These are phyloP conservation scores for Lepeophtheirus nordmannii DNA, from an alignment of 2,888 invertebrate genomes.

Conservation along the genomic window DNA sequence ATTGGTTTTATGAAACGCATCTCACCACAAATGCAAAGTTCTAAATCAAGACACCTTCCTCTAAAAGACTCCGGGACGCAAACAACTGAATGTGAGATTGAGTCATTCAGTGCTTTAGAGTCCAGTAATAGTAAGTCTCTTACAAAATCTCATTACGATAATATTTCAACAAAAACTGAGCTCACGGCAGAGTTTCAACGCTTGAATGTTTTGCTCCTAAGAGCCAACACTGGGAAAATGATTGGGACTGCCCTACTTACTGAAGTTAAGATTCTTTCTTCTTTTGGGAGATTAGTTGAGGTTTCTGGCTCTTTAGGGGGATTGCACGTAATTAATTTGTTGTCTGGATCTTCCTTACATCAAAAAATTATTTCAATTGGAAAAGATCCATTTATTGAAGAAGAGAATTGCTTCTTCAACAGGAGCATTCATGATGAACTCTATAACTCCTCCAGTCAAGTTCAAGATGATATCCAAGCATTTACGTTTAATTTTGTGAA, in stretches of 20 bases:
- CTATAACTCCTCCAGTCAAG: background rate
- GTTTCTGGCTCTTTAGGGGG: constrained; percentile 67
- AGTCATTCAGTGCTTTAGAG: background rate
- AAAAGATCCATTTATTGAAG: constrained; percentile 43
- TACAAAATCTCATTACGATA: background rate
- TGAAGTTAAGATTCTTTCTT: constrained; percentile 73
- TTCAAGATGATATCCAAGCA: constrained; percentile 1
- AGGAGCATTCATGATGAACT: background rate
- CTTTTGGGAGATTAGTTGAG: constrained; percentile 42
- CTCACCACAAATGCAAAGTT: background rate
- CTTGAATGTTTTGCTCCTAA: constrained; percentile 65
- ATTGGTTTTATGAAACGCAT: constrained; percentile 63
- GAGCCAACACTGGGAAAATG: constrained; percentile 67
- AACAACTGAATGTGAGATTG: background rate
- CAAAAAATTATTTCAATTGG: constrained; percentile 72
- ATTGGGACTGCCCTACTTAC: constrained; percentile 85
- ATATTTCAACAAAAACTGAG: constrained; percentile 43
- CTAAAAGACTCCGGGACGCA: constrained; percentile 6
- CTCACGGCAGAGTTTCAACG: constrained; percentile 84
- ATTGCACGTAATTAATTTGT: constrained; percentile 67
- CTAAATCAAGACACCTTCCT: background rate
- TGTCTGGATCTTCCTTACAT: constrained; percentile 63
- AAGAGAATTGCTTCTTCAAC: constrained; percentile 25
- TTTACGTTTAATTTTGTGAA: background rate
- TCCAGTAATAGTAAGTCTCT: background rate